These are phyloP conservation scores for Dicycla oo DNA, from an alignment of 2,888 invertebrate species.

Conservation along the genomic window DNA sequence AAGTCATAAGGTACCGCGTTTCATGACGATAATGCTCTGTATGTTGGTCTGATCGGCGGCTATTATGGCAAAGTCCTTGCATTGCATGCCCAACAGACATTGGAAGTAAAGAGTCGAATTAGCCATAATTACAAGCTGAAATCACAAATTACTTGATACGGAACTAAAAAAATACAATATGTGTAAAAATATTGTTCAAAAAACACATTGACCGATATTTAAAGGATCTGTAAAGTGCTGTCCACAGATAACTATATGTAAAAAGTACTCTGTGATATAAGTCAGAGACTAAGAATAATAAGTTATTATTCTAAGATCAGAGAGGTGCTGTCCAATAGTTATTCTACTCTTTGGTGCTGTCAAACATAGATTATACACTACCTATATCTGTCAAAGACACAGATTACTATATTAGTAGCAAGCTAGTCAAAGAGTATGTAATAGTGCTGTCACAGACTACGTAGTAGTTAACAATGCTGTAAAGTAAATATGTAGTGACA, in stretches of 20 bases:
- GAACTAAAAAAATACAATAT: conserved; percentile 35
- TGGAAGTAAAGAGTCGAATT: conserved; percentile 90
- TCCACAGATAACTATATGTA: no score
- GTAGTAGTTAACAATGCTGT: no score
- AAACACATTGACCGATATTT: conserved; percentile 37
- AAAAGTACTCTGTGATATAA: no score
- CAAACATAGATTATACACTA: no score
- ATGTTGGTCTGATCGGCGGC: conserved; percentile 97
- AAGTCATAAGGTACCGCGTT: conserved; percentile 92
- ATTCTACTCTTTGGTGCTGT: no score
- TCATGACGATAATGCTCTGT: conserved; percentile 96
- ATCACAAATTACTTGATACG: conserved; percentile 22
- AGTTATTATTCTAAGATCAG: no score
- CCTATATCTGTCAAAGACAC: no score
- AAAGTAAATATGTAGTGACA: conserved; percentile 24
- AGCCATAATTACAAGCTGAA: conserved; percentile 41
- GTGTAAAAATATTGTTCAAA: conserved; percentile 18
- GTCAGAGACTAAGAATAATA: no score
- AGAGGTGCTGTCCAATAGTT: no score
- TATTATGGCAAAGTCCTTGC: conserved; percentile 96
- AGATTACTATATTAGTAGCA: no score
- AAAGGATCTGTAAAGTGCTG: background rate
- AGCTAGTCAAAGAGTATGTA: no score
- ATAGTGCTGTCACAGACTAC: no score
- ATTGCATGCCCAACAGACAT: conserved; percentile 96